Evolutionary conservation across 2,888 invertebrate genomes (phyloP).

Genomic region (Cristatella mucedo): DNA sequence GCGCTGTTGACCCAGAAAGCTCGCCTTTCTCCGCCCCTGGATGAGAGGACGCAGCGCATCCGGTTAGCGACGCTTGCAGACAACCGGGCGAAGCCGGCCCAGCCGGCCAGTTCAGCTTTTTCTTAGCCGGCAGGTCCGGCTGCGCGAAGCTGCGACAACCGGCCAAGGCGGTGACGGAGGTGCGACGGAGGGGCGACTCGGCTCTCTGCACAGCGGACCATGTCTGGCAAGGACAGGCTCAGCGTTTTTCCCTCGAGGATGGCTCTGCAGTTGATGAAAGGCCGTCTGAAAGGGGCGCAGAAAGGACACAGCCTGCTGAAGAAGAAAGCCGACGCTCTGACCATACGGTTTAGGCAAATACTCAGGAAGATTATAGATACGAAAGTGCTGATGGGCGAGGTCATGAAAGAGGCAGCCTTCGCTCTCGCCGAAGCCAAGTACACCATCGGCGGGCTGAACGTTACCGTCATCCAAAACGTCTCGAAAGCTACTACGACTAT

Average conservation of each 20-base stretch:
- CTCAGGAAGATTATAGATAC: constrained; percentile 97
- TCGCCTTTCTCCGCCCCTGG: no score
- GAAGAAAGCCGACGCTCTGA: constrained; percentile 97
- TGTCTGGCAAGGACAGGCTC: constrained; percentile 8
- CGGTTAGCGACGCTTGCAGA: no score
- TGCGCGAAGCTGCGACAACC: no score
- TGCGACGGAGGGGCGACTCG: no score
- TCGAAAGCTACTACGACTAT: constrained; percentile 93
- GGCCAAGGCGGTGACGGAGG: no score
- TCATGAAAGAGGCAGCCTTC: constrained; percentile 98
- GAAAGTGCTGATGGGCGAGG: constrained; percentile 91
- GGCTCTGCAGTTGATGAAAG: constrained; percentile 94
- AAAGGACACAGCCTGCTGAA: constrained; percentile 96
- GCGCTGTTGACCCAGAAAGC: no score
- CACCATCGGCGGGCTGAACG: constrained; percentile 92
- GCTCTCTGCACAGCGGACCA: no score
- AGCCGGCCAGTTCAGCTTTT: no score
- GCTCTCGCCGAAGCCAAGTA: constrained; percentile 97
- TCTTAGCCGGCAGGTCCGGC: no score
- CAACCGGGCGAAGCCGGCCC: no score
- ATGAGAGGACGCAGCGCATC: no score
- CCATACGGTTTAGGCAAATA: constrained; percentile 91
- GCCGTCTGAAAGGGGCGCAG: constrained; percentile 84
- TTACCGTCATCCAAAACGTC: constrained; percentile 94
- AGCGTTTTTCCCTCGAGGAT: constrained; percentile 41